phyloP scores from a whole-genome alignment of 2,797 vertebrate genomes.

The Pseudotriccus pelzelni region DNA sequence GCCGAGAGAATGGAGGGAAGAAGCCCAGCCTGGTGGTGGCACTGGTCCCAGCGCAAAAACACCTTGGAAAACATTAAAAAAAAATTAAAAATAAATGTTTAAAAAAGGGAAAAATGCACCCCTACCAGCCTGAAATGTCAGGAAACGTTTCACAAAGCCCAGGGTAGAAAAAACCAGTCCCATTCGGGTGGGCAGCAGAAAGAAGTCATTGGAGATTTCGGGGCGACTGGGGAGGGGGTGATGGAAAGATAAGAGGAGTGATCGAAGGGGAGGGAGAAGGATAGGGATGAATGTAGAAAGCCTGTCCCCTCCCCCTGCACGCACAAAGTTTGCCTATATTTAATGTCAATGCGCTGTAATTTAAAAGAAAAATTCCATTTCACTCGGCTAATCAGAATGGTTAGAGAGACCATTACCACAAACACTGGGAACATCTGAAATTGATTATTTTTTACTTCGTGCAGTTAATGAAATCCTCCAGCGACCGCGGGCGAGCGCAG shows the following conservation, averaged over 20 bases:
- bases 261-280: background rate
- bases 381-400: constrained; percentile 75
- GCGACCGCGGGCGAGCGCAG: background rate
- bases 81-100: background rate
- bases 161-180: background rate
- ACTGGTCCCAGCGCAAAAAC: background rate
- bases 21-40: background rate
- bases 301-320: background rate
- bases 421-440: constrained; percentile 76
- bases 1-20: background rate
- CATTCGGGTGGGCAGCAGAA: background rate
- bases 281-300: background rate
- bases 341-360: constrained; percentile 68
- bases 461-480: constrained; percentile 75
- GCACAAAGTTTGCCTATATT: constrained; percentile 61
- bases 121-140: background rate
- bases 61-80: fast-evolving
- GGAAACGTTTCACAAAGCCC: background rate
- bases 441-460: constrained; percentile 74
- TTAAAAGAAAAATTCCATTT: constrained; percentile 77
- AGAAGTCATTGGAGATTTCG: background rate
- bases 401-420: constrained; percentile 74
- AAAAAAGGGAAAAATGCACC: background rate
- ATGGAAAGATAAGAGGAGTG: background rate
- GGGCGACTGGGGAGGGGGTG: fast-evolving